These are phyloP conservation scores for Buathra laborator DNA, from an alignment of 2,888 invertebrate genomes.

Conservation along the genomic window DNA sequence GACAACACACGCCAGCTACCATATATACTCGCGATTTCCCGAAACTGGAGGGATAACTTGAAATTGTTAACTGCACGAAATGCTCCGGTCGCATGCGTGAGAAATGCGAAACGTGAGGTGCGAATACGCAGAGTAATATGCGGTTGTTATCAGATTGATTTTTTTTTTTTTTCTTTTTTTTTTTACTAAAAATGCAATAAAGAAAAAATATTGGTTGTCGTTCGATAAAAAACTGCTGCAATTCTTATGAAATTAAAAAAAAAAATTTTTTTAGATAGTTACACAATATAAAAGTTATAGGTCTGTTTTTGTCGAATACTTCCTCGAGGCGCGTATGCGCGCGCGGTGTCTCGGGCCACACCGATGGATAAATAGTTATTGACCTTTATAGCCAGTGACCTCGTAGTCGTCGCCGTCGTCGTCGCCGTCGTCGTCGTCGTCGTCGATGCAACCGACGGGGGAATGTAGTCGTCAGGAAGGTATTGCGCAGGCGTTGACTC, in stretches of 20 bases:
- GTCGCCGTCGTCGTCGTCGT: slow-evolving; percentile 61
- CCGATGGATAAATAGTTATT: slow-evolving; percentile 77
- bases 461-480: slow-evolving; percentile 48
- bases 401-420: slow-evolving; percentile 64
- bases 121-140: background rate
- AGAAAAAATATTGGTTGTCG: too few species aligned
- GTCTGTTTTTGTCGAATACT: slow-evolving; percentile 1
- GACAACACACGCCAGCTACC: slow-evolving; percentile 7
- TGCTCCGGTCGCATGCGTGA: background rate
- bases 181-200: too few species aligned
- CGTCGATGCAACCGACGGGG: slow-evolving; percentile 61
- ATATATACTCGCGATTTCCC: slow-evolving; percentile 1
- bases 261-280: background rate
- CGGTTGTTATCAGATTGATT: too few species aligned
- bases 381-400: slow-evolving; percentile 77
- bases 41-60: background rate
- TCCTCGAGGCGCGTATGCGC: slow-evolving; percentile 40
- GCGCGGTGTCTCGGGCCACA: slow-evolving; percentile 47
- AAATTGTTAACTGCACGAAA: slow-evolving; percentile 17
- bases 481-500: slow-evolving; percentile 63
- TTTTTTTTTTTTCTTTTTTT: too few species aligned
- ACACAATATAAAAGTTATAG: background rate
- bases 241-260: too few species aligned
- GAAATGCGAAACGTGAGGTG: background rate
- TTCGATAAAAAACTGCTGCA: too few species aligned